Evolutionary conservation across 1,140 invertebrate species (phyloP).

Genomic region (Teleogryllus occipitalis): DNA sequence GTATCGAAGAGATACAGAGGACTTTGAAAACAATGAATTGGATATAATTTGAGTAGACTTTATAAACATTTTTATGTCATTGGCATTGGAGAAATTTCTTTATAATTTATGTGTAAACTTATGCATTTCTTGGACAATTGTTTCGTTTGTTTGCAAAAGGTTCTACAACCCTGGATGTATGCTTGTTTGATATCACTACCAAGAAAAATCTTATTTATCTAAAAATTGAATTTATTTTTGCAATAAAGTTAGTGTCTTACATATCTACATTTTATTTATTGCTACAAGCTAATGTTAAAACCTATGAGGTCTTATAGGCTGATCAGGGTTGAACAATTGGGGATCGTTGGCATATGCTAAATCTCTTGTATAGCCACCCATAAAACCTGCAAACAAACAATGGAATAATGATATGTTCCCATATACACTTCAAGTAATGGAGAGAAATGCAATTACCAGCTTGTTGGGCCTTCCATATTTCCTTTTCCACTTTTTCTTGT

Average conservation of each 20-base stretch:
- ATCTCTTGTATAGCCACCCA: slow-evolving; percentile 70
- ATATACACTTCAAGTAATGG: background rate
- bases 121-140: too few species aligned
- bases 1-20: background rate
- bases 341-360: slow-evolving; percentile 71
- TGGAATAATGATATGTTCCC: slow-evolving; percentile 14
- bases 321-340: slow-evolving; percentile 75
- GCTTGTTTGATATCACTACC: too few species aligned
- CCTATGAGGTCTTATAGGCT: slow-evolving; percentile 68
- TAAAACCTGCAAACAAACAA: slow-evolving; percentile 44
- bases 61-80: too few species aligned
- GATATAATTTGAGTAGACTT: background rate
- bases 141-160: too few species aligned
- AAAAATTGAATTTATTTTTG: too few species aligned
- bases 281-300: slow-evolving; percentile 42
- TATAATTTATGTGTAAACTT: too few species aligned
- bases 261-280: background rate
- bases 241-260: too few species aligned
- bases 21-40: background rate
- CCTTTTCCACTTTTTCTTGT: slow-evolving; percentile 57
- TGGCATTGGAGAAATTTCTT: too few species aligned
- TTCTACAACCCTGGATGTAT: too few species aligned
- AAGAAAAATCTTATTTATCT: too few species aligned
- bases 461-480: slow-evolving; percentile 62
- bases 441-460: slow-evolving; percentile 39